Percentiles rank a stretch among this genome's conserved stretches.
phyloP scores from a whole-genome alignment of 2,888 invertebrate species.

The Nasonia oneida region DNA sequence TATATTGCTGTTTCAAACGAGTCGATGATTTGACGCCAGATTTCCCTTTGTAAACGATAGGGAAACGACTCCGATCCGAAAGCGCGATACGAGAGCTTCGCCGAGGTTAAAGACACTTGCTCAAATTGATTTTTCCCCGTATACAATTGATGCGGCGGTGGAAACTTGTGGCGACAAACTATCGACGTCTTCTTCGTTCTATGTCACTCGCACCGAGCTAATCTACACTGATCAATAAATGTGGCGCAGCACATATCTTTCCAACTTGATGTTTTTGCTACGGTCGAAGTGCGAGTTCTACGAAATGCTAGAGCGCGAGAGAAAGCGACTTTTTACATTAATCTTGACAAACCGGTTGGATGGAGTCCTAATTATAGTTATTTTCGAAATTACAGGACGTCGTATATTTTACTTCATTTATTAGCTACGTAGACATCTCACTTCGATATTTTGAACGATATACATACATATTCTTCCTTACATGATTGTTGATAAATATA shows the following conservation, averaged over 20 bases:
- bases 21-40: conserved; percentile 11
- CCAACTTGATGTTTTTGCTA: conserved; percentile 69
- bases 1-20: neutral
- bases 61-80: neutral
- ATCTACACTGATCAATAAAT: conserved; percentile 66
- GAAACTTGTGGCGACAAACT: conserved; percentile 65
- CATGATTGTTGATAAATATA: neutral
- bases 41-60: neutral
- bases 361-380: neutral
- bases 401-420: neutral
- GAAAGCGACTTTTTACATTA: neutral
- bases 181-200: conserved; percentile 59
- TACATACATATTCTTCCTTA: neutral
- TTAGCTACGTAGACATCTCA: neutral
- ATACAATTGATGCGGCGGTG: conserved; percentile 33
- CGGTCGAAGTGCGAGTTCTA: conserved; percentile 52
- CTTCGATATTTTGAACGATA: conserved; percentile 34
- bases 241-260: conserved; percentile 75
- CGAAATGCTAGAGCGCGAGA: neutral
- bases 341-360: neutral
- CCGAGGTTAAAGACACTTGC: conserved; percentile 5
- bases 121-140: conserved; percentile 13
- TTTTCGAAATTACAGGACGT: neutral
- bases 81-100: neutral
- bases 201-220: conserved; percentile 72